Conservation (phyloP, 2,888 invertebrate genomes). For the Craniophora ligustri region DNA sequence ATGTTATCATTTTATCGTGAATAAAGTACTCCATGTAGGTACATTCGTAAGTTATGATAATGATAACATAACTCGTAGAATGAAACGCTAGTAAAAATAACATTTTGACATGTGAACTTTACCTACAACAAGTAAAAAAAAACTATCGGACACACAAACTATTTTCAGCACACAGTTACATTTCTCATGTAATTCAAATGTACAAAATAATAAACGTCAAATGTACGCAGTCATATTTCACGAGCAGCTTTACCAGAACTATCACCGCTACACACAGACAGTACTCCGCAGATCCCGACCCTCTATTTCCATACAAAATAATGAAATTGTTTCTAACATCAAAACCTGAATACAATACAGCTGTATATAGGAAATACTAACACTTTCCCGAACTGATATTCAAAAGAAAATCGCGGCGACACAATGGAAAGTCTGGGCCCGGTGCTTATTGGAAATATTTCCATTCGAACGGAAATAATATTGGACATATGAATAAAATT, state of each 20-base stretch:
- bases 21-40: too few species aligned
- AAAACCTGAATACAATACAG: constrained; percentile 42
- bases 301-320: constrained; percentile 37
- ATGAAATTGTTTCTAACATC: constrained; percentile 52
- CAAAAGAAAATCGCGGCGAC: constrained; percentile 62
- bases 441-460: constrained; percentile 82
- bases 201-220: constrained; percentile 38
- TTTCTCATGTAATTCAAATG: constrained; percentile 7
- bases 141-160: background rate
- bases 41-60: too few species aligned
- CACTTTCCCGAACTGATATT: constrained; percentile 58
- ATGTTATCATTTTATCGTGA: too few species aligned
- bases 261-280: constrained; percentile 18
- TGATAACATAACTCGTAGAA: too few species aligned
- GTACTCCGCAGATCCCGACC: constrained; percentile 9
- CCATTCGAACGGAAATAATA: constrained; percentile 78
- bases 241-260: constrained; percentile 42
- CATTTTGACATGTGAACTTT: too few species aligned
- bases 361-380: constrained; percentile 45
- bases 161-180: background rate
- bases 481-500: constrained; percentile 79
- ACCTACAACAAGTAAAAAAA: too few species aligned
- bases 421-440: constrained; percentile 65
- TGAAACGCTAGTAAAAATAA: too few species aligned
- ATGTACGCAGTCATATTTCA: constrained; percentile 40